phyloP scores from a whole-genome alignment of 64 coral and sea anemone genomes.

The Pocillopora damicornis region DNA sequence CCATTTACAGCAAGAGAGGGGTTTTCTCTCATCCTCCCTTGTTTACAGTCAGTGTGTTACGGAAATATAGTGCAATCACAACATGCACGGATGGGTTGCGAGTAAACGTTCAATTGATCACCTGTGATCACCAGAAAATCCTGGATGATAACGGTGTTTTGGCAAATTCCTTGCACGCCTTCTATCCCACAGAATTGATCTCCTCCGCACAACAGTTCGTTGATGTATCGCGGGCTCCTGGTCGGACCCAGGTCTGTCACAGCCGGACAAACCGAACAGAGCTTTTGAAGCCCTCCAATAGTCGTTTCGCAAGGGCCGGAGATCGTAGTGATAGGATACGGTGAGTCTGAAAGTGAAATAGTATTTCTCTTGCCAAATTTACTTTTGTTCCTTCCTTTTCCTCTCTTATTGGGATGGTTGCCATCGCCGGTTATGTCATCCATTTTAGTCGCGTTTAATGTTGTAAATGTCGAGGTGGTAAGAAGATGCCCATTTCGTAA shows the following conservation, averaged over 20 bases:
- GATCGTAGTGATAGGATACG: neutral
- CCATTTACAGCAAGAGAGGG: too few relatives aligned
- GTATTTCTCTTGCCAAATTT: neutral
- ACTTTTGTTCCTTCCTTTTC: neutral
- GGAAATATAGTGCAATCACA: constrained; percentile 16
- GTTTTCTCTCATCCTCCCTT: too few relatives aligned
- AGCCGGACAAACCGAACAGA: constrained; percentile 26
- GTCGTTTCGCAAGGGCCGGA: neutral
- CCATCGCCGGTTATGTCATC: neutral
- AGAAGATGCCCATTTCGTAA: neutral
- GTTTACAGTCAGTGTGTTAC: neutral
- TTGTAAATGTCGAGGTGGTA: neutral
- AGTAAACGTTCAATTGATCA: neutral
- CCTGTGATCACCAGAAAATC: neutral
- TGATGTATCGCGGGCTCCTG: constrained; percentile 37
- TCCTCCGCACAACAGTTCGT: constrained; percentile 29
- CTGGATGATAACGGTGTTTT: constrained; percentile 7
- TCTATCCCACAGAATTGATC: neutral
- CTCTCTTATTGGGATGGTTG: neutral
- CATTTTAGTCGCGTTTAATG: neutral
- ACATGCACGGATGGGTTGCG: constrained; percentile 27
- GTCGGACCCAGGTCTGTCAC: constrained; percentile 38
- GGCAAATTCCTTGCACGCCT: neutral
- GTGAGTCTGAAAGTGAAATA: neutral
- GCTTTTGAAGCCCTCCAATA: neutral